Evolutionary conservation across 2,113 vertebrate genomes (phyloP).

Genomic region (Coregonus clupeaformis): DNA sequence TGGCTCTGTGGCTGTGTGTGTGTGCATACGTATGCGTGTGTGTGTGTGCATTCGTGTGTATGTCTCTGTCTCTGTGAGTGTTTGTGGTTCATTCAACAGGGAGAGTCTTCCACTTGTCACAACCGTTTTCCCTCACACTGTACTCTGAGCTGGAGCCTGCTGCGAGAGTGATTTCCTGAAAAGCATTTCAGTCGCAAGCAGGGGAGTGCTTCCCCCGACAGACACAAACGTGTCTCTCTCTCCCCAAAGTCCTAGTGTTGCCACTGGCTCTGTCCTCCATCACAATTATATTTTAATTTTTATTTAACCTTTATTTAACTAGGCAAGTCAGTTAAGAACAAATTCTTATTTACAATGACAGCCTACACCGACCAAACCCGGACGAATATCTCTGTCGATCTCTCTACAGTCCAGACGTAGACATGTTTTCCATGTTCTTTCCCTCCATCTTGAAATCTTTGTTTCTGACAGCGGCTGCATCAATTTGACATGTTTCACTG

Average conservation of each 20-base stretch:
- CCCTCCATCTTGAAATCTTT: no score
- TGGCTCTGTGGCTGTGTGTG: not conserved
- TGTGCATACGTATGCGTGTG: no score
- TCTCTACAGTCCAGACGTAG: no score
- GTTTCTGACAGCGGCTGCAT: no score
- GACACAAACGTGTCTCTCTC: not conserved
- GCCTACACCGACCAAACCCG: no score
- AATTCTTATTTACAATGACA: no score
- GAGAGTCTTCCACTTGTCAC: not conserved
- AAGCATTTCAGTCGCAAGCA: not conserved
- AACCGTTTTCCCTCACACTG: not conserved
- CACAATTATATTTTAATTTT: no score
- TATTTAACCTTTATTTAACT: no score
- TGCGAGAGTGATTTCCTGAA: slow-evolving; percentile 6
- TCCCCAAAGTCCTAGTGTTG: not conserved
- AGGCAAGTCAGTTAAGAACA: no score
- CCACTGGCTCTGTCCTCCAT: not conserved
- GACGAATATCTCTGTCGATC: no score
- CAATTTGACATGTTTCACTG: no score
- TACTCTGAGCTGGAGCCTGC: not conserved
- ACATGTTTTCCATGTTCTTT: no score
- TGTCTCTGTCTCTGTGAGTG: not conserved
- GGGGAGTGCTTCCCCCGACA: not conserved
- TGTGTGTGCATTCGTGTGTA: not conserved
- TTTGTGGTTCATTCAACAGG: not conserved